Evolutionary conservation across 2,888 invertebrate genomes (phyloP).

Genomic region (Heliconius erato): DNA sequence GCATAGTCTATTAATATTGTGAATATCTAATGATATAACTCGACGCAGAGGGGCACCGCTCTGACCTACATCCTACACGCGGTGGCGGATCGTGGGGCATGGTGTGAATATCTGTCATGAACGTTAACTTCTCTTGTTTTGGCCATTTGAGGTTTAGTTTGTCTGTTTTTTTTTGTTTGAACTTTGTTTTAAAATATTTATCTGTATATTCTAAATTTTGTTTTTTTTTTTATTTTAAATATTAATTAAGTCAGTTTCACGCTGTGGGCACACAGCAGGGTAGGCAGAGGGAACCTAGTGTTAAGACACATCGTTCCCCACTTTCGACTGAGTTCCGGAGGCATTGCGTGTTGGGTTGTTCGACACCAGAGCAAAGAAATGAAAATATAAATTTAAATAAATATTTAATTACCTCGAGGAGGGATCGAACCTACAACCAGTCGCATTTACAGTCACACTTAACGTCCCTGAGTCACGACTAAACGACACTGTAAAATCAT

Average conservation of each 20-base stretch:
- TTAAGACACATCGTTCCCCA: not conserved
- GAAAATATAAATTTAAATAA: too few relatives aligned
- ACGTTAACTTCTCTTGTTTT: not conserved
- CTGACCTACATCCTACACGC: conserved; percentile 12
- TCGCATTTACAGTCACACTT: too few relatives aligned
- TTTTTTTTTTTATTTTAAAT: not conserved
- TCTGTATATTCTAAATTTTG: not conserved
- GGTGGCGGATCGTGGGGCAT: conserved; percentile 12
- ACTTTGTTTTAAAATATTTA: not conserved
- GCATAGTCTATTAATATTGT: conserved; percentile 28
- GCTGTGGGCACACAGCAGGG: too few relatives aligned
- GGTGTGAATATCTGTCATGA: not conserved
- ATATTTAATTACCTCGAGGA: too few relatives aligned
- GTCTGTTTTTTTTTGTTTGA: not conserved
- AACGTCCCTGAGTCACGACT: too few relatives aligned
- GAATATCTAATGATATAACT: conserved; percentile 29
- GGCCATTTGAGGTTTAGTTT: not conserved
- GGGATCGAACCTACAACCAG: too few relatives aligned
- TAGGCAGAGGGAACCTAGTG: too few relatives aligned
- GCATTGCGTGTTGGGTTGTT: too few relatives aligned
- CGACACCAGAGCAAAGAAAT: too few relatives aligned
- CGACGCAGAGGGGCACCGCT: conserved; percentile 11
- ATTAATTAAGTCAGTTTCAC: too few relatives aligned
- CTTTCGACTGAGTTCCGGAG: too few relatives aligned
- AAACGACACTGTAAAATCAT: too few relatives aligned